A percentile compares a stretch with the other conserved stretches of the same genome.
These are phyloP conservation scores for Pagetopsis macropterus DNA, from an alignment of 2,797 vertebrate genomes.

Conservation along the genomic window DNA sequence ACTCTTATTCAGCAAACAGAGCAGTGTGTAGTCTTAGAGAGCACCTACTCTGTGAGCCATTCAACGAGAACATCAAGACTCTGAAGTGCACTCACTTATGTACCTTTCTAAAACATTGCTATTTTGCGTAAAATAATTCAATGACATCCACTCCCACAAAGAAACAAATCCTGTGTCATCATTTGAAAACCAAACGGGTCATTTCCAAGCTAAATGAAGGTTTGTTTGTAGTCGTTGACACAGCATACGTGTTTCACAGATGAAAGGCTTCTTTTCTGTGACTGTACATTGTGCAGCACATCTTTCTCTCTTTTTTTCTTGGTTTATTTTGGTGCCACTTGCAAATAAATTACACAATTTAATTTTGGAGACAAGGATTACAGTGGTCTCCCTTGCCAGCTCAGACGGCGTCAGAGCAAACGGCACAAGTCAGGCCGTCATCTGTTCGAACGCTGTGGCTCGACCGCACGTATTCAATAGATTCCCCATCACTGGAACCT, in stretches of 20 bases:
- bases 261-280: slow-evolving; percentile 1
- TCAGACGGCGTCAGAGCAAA: slow-evolving; percentile 36
- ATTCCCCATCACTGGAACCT: slow-evolving; percentile 2
- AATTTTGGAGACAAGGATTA: slow-evolving; percentile 38
- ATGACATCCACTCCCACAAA: no score
- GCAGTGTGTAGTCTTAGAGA: slow-evolving; percentile 21
- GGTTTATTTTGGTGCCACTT: slow-evolving; percentile 29
- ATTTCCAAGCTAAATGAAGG: neutral
- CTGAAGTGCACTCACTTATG: slow-evolving; percentile 11
- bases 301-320: neutral
- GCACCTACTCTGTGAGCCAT: slow-evolving; percentile 21
- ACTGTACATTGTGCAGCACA: neutral
- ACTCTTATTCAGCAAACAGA: slow-evolving; percentile 35
- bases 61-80: slow-evolving; percentile 13
- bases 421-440: slow-evolving; percentile 29
- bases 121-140: neutral
- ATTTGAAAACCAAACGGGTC: neutral
- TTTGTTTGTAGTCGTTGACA: neutral
- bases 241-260: neutral
- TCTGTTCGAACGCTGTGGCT: slow-evolving; percentile 21
- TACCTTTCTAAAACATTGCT: slow-evolving; percentile 4
- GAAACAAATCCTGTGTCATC: neutral
- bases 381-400: slow-evolving; percentile 26
- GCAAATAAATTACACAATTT: slow-evolving; percentile 25
- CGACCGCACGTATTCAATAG: neutral